Evolutionary conservation across 2,797 vertebrate genomes (phyloP), one percentile per base, ranked within the genome.

Genomic region (Neosalanx taihuensis): DNA sequence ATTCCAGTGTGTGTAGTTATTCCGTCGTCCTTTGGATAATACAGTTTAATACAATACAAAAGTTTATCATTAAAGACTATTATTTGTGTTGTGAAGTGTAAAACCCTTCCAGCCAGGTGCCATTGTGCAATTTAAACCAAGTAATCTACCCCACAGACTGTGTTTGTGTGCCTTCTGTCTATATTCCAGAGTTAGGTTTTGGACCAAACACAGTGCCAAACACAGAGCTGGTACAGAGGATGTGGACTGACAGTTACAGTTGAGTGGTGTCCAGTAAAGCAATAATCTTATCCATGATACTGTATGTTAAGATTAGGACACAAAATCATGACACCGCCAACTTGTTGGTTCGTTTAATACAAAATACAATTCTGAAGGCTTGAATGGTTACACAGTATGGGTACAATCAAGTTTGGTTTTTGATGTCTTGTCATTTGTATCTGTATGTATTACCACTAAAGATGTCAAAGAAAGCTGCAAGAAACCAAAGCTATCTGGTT

Each of bases 401-500:
- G 74, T 79, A 56, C 69, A 69, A 18, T 75, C 31, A 62, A 51
- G 35, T 15, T 70, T 82, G 76, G 33, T 53, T 76, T 83, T 60
- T 79, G 30, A 83, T 75, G 80, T 83, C 74, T 58, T 74, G 79
- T 82, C 76, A 80, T 75, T 76, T 73, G 83, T 86, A 75, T 77
- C 81, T 83, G 73, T 80, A 83, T 87, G 85, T 79, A 87, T 88
- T 72, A 76, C 66, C 35, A 82, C 61, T 64, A 33, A 53, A 61
- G 17, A 83, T 64, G 81, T 83, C 72, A 62, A 84, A 72, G 73
- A 82, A 79, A 81, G 79, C 79, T 69, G 60, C 46, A 17, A 66
- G 59, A 79, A 83, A 89, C 85, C 87, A 88, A 89, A 88, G 84
- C 82, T 89, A 80, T 89, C 85, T 81, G 79, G 81, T 84, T 67